Conservation (phyloP, 1,140 invertebrate genomes). For the Chymomyza costata region DNA sequence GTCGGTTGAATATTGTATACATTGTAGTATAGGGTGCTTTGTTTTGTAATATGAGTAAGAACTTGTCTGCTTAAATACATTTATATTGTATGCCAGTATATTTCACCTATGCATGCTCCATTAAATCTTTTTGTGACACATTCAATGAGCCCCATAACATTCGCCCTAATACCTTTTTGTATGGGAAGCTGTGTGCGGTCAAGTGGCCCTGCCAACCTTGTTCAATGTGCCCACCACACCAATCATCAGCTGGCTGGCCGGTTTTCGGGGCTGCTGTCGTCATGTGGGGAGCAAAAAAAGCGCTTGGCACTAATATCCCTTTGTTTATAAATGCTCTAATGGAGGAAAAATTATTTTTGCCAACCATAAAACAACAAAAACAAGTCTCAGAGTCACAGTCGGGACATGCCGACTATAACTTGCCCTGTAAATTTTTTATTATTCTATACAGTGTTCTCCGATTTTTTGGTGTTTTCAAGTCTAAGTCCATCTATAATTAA, state of each 20-base stretch:
- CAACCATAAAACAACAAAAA: conserved; percentile 12
- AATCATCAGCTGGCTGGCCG: too few species aligned
- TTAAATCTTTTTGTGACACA: conserved; percentile 70
- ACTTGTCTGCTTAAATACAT: conserved; percentile 31
- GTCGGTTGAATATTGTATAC: conserved; percentile 20
- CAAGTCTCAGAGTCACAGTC: conserved; percentile 22
- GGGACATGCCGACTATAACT: background rate
- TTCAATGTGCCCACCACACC: background rate
- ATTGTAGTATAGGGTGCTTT: background rate
- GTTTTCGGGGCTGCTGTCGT: conserved; percentile 27
- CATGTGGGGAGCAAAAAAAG: conserved; percentile 33
- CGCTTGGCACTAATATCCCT: conserved; percentile 59
- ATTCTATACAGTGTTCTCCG: too few species aligned
- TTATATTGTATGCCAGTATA: conserved; percentile 27
- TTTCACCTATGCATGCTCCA: conserved; percentile 67
- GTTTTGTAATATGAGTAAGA: too few species aligned
- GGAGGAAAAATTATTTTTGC: conserved; percentile 59
- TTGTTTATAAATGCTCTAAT: conserved; percentile 74
- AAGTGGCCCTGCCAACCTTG: background rate
- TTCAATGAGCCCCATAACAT: conserved; percentile 70
- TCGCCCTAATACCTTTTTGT: conserved; percentile 58
- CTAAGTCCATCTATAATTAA: too few species aligned
- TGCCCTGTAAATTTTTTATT: too few species aligned
- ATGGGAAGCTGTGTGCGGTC: too few species aligned
- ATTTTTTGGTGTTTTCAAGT: too few species aligned